Conservation (phyloP, 1,140 invertebrate genomes). For the Caenorhabditis brenneri region DNA sequence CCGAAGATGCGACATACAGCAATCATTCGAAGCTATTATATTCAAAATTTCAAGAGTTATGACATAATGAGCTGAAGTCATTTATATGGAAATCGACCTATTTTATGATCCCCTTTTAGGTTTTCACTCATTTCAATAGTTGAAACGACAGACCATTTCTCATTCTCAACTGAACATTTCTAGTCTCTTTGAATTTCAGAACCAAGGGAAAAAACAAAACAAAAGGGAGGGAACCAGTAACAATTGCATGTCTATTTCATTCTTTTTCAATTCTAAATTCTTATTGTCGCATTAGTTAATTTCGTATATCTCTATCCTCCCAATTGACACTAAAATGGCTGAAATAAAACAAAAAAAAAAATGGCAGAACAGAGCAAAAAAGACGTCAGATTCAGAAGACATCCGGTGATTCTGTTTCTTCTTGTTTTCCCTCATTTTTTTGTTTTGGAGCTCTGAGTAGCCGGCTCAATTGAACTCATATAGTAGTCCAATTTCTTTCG, state of each 20-base stretch:
- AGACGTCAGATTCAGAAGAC: conserved; percentile 39
- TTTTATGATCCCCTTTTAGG: too few relatives aligned
- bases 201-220: background rate
- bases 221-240: background rate
- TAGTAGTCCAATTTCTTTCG: background rate
- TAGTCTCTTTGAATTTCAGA: background rate
- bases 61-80: too few relatives aligned
- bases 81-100: too few relatives aligned
- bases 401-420: conserved; percentile 38
- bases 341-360: background rate
- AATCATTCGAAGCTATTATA: too few relatives aligned
- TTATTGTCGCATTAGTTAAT: conserved; percentile 3
- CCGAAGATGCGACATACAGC: too few relatives aligned
- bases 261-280: conserved; percentile 2
- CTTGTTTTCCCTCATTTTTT: background rate
- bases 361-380: background rate
- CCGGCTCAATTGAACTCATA: background rate
- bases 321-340: background rate
- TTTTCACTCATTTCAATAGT: too few relatives aligned
- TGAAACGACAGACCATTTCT: too few relatives aligned
- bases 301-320: background rate
- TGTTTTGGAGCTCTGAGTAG: background rate
- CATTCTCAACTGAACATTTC: too few relatives aligned
- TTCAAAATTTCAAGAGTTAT: too few relatives aligned
- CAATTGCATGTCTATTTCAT: conserved; percentile 8